phyloP scores from a whole-genome alignment of 2,113 vertebrate species.

The Setophaga petechia region DNA sequence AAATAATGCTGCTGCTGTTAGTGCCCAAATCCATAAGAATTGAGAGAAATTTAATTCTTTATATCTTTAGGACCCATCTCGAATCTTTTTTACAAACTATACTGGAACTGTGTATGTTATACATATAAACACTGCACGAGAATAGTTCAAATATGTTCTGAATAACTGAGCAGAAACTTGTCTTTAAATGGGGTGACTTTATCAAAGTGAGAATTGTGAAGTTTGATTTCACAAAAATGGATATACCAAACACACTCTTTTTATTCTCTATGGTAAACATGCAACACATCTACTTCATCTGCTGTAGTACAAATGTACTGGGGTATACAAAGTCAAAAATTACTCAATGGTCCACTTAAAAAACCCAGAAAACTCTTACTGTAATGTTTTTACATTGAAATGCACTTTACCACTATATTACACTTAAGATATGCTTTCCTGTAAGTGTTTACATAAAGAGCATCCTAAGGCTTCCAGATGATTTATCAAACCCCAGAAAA shows the following conservation, averaged over 20 bases:
- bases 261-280: conserved; percentile 65
- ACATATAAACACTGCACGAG: neutral
- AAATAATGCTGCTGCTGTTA: neutral
- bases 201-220: neutral
- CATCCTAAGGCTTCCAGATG: conserved; percentile 13
- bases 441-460: neutral
- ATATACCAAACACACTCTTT: conserved; percentile 44
- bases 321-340: conserved; percentile 64
- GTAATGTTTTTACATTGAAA: neutral
- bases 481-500: conserved; percentile 1
- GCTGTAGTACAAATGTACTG: conserved; percentile 65
- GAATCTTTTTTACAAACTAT: conserved; percentile 41
- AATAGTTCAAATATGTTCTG: neutral
- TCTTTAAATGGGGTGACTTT: neutral
- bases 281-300: conserved; percentile 71
- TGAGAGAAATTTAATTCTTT: neutral
- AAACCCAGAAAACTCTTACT: neutral
- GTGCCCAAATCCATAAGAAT: neutral
- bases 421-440: neutral
- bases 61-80: neutral
- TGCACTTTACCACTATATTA: neutral
- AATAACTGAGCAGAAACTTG: neutral
- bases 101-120: neutral
- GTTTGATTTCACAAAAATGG: conserved; percentile 40
- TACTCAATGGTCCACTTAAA: neutral